These are phyloP conservation scores for Heliconius charithonia DNA, from an alignment of 2,888 invertebrate species.

Conservation along the genomic window DNA sequence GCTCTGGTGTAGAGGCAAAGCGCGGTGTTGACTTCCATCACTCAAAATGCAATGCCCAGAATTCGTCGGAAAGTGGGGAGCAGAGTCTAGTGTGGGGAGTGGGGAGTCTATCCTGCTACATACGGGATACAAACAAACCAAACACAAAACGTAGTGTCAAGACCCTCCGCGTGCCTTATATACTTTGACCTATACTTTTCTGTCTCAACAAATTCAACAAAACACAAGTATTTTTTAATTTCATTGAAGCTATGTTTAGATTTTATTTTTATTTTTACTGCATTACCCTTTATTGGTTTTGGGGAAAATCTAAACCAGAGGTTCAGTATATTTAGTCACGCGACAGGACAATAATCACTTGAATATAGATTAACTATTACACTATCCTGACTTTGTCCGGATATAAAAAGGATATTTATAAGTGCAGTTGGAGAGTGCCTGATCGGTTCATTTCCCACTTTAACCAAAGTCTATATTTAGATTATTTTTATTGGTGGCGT, in stretches of 20 bases:
- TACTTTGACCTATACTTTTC: no score
- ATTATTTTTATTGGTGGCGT: neutral
- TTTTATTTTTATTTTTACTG: conserved; percentile 7
- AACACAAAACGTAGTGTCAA: no score
- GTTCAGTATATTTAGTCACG: conserved; percentile 19
- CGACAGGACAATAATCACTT: conserved; percentile 24
- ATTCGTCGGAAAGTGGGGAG: no score
- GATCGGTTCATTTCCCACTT: neutral
- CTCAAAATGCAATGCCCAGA: no score
- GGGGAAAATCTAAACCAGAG: conserved; percentile 12
- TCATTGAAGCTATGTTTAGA: neutral
- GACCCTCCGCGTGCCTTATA: no score
- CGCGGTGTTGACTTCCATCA: no score
- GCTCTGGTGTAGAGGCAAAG: neutral
- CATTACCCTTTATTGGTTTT: conserved; percentile 19
- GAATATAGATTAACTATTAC: conserved; percentile 4
- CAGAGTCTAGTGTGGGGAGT: no score
- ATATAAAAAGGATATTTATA: neutral
- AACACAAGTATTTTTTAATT: neutral
- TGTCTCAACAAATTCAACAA: no score
- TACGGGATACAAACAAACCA: no score
- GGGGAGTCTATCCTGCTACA: no score
- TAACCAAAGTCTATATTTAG: neutral
- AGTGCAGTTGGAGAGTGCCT: neutral
- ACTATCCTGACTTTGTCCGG: neutral